These are phyloP conservation scores for Pelodiscus sinensis DNA, from an alignment of 2,113 vertebrate genomes.

Conservation along the genomic window DNA sequence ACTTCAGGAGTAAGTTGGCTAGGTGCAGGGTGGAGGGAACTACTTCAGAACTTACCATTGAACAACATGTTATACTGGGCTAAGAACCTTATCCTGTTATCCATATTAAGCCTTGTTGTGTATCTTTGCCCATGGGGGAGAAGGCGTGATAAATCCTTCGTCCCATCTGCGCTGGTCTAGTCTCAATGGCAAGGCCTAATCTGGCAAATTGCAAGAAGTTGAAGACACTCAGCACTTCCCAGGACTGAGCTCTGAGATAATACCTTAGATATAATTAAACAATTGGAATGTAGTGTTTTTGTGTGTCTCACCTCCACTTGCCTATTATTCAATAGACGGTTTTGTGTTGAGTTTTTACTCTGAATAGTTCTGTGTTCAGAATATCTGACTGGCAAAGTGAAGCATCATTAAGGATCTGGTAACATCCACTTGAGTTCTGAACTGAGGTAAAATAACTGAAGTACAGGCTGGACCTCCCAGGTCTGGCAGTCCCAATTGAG, in stretches of 20 bases:
- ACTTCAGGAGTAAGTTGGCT: background rate
- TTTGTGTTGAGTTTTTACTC: background rate
- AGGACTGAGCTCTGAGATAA: background rate
- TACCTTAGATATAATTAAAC: background rate
- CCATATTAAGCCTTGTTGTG: background rate
- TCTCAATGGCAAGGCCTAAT: background rate
- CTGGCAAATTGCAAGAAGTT: background rate
- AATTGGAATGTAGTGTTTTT: background rate
- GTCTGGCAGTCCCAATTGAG: too few species aligned
- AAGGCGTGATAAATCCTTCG: background rate
- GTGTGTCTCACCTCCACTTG: background rate
- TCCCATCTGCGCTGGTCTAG: background rate
- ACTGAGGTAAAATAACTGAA: background rate
- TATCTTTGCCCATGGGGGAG: background rate
- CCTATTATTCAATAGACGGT: background rate
- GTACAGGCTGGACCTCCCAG: too few species aligned
- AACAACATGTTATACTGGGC: background rate
- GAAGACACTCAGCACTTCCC: background rate
- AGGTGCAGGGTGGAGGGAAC: background rate
- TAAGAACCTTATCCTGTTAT: background rate
- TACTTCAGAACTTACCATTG: accelerated
- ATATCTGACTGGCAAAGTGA: background rate
- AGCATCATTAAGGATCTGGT: background rate
- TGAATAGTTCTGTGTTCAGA: background rate
- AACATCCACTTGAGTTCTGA: background rate